Conservation (phyloP, 2,113 vertebrate genomes). For the Periophthalmodon schlosseri region DNA sequence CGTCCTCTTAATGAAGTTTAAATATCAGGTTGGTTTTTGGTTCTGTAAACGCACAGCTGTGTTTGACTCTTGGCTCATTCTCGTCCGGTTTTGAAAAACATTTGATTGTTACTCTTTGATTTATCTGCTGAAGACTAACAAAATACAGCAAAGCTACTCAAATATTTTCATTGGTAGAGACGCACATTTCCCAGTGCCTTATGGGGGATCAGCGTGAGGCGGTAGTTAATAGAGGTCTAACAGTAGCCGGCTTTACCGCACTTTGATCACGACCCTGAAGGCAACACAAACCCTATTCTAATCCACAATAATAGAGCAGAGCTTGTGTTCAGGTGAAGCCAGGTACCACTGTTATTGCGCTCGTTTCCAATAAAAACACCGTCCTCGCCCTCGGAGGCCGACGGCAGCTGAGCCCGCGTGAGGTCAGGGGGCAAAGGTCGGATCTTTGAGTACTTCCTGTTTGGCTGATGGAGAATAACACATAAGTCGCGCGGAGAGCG, state of each 20-base stretch:
- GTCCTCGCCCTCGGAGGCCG: background rate
- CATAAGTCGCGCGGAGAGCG: background rate
- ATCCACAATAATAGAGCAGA: background rate
- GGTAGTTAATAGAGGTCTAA: background rate
- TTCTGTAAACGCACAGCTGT: background rate
- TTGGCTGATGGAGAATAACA: background rate
- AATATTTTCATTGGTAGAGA: background rate
- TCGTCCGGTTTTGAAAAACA: background rate
- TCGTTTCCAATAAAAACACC: constrained; percentile 18
- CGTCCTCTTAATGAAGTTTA: background rate
- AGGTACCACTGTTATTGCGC: background rate
- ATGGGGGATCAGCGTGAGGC: background rate
- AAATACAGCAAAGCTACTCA: background rate
- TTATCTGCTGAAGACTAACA: constrained; percentile 18
- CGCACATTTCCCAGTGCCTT: background rate
- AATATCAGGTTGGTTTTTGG: too few species aligned
- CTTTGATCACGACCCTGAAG: constrained; percentile 3
- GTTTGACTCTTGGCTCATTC: background rate
- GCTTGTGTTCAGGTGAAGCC: background rate
- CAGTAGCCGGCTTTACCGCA: constrained; percentile 15
- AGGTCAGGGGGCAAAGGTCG: constrained; percentile 16
- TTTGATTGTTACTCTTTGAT: background rate
- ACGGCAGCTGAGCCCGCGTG: constrained; percentile 7
- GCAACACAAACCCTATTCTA: background rate
- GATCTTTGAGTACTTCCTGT: constrained; percentile 24